phyloP scores from a whole-genome alignment of 1,140 invertebrate species.

The Bombus pyrosoma region DNA sequence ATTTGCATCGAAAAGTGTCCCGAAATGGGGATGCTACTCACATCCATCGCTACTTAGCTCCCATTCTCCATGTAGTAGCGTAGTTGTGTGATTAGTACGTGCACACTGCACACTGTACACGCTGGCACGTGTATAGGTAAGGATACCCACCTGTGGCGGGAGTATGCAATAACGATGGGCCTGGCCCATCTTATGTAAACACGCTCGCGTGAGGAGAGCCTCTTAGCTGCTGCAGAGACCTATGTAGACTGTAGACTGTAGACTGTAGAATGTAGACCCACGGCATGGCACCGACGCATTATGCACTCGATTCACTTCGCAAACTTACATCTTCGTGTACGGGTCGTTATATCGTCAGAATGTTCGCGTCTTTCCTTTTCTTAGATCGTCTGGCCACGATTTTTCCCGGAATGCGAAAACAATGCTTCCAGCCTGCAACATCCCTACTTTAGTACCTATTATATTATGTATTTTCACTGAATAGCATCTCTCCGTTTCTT shows the following conservation, averaged over 20 bases:
- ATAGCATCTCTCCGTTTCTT: neutral
- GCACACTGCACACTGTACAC: neutral
- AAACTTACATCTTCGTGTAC: conserved; percentile 27
- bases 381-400: conserved; percentile 22
- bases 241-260: conserved; percentile 63
- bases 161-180: conserved; percentile 47
- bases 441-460: neutral
- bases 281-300: conserved; percentile 69
- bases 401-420: conserved; percentile 47
- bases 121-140: neutral
- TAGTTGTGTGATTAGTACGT: neutral
- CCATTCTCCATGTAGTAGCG: neutral
- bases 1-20: neutral
- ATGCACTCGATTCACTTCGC: conserved; percentile 64
- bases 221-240: conserved; percentile 56
- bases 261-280: too few relatives aligned
- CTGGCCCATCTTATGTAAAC: conserved; percentile 73
- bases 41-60: conserved; percentile 3
- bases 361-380: neutral
- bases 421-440: conserved; percentile 6
- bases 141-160: conserved; percentile 71
- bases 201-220: conserved; percentile 74
- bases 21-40: neutral
- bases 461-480: conserved; percentile 12
- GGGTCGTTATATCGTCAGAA: conserved; percentile 24